phyloP scores from a whole-genome alignment of 1,140 invertebrate species.

The Mya arenaria region DNA sequence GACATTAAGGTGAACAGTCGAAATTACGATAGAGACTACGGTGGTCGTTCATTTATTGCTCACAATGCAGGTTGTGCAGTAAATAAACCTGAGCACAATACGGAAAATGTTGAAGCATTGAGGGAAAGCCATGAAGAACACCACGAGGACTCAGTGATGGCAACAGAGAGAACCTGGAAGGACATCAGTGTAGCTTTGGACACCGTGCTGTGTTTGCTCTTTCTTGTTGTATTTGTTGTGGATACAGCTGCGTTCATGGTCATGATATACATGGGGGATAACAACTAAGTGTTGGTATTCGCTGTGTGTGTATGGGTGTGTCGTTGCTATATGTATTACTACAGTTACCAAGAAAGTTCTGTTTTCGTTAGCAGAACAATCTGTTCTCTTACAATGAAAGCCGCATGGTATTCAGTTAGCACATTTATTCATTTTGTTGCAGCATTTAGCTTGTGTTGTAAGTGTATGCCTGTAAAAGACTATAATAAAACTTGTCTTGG shows the following conservation, averaged over 20 bases:
- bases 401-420: too few species aligned
- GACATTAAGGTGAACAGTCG: too few species aligned
- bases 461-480: too few species aligned
- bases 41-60: neutral
- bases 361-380: too few species aligned
- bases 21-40: neutral
- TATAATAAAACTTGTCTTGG: too few species aligned
- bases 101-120: neutral
- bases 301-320: too few species aligned
- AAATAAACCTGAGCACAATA: neutral
- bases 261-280: neutral
- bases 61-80: neutral
- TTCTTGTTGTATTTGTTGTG: neutral
- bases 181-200: constrained; percentile 13
- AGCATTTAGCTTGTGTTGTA: too few species aligned
- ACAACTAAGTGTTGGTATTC: too few species aligned
- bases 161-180: neutral
- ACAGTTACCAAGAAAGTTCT: too few species aligned
- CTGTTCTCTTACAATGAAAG: too few species aligned
- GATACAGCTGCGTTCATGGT: neutral
- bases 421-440: too few species aligned
- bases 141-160: neutral
- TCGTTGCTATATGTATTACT: too few species aligned
- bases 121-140: neutral
- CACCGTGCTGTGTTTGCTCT: neutral